Base-by-base conservation (phyloP, 2,888 invertebrate genomes). In the Pyrocoelia pectoralis region DNA sequence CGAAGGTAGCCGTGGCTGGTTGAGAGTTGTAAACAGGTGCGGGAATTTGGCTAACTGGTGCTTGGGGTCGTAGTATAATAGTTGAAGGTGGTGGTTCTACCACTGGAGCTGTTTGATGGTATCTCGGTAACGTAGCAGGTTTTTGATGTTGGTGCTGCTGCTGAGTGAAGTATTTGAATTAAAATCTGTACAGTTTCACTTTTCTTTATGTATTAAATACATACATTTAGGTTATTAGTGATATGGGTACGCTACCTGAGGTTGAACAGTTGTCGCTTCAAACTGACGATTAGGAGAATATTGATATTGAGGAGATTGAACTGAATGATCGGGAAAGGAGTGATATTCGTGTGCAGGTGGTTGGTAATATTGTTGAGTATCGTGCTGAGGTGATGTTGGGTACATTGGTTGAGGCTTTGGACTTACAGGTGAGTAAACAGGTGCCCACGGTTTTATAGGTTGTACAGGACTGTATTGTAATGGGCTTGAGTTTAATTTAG, bases 21-120 rank as follows among this genome's bases (percentile, higher is more conserved):
- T 94, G 93, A 73, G 92, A 91, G 72, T 88, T 81, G 76, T 88
- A 89, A 70, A 93, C 88, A 68, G 91, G 92, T 61, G 90, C 84
- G 67, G 92, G 89, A 78, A 83, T 83, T 84, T 94, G 93, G 74
- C 89, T 89, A 60, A 93, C 85, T 18, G 94, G 94, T 68, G 87
- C 86, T 77, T 90, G 86, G 69, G 86, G 87, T 72, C 92, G 88
- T 66, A 94, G 85, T 72, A 89, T 88, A 80, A 93, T 88, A 40
- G 87, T 86, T 17, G 89, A 75, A 50, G 90, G 88, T 15, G 91
- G 90, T 24, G 89, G 88, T 77, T 88, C 88, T 73, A 79, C 76
- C 24, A 67, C 74, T 13, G 74, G 59, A 12, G 70, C 65, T 52
- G 67, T 63, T 50, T 65, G 63, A 56, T 61, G 60, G 68, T 72